Base-by-base conservation (phyloP, 1,140 invertebrate genomes). In the Drosophila erecta region DNA sequence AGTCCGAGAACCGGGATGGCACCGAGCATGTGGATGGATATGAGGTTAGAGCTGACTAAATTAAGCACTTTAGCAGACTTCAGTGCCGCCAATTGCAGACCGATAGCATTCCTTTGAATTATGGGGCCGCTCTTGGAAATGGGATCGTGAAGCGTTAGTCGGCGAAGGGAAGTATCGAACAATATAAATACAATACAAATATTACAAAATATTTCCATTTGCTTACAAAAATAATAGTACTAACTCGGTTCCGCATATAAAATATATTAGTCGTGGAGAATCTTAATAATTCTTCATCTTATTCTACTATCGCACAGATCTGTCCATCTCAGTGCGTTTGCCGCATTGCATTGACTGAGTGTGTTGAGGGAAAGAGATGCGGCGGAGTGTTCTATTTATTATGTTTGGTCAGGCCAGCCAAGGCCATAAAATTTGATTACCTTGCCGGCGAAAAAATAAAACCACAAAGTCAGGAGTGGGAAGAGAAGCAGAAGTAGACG, bases 401-500 rank as follows among this genome's bases (percentile, higher is more conserved):
- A 84, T 85, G 76, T 60, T 67, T 73, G 71, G 54, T 57, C 70
- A 73, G 59, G 61, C 74, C 80, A 85, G 81, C 67, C 67, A 80
- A 86, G 77, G 81, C 81, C 81, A 85, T 85, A 80, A 86, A 85
- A 85, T 85, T 85, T 85, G 78, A 85, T 85, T 85, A 81, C 77
- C 64, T 61, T 54, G 69, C 57, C 22, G 70, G 69, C 71, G 67
- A 74, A 73, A 73, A 73, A 73, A 73, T 55, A 53, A 43, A 43
- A 17, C 49, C 33, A 70, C 22, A 15, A 24, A 37, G 33, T 10
- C 10, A 37, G 55, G 14, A 35, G 60, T 22, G 37, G 49, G 24
- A 11, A 11, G 35, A 40, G 27, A 14, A 47, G 17, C 12, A 20
- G 24, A 12, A 33, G 54, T 37, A 44, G 53, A 53, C 12, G 38